These are phyloP conservation scores for Oryzias javanicus DNA, from an alignment of 2,113 vertebrate genomes.

Conservation along the genomic window DNA sequence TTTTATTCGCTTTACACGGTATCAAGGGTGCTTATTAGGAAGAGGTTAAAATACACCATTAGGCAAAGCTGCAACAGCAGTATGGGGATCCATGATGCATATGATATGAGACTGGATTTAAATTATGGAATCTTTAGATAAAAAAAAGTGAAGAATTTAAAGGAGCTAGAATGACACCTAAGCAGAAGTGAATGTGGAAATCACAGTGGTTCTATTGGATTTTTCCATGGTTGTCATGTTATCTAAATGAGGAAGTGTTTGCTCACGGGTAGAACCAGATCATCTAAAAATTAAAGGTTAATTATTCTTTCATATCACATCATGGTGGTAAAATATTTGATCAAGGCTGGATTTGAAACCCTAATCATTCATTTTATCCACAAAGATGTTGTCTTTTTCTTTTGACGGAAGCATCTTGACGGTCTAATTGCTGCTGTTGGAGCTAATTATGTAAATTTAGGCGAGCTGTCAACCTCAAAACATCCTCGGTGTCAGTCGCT, in stretches of 20 bases:
- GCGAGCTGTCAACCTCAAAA: conserved; percentile 55
- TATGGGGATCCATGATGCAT: no score
- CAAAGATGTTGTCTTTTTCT: conserved; percentile 36
- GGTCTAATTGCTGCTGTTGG: conserved; percentile 58
- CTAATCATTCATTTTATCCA: conserved; percentile 27
- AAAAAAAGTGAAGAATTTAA: no score
- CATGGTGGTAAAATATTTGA: conserved; percentile 6
- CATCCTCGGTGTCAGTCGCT: conserved; percentile 46
- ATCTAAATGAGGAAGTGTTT: conserved; percentile 3
- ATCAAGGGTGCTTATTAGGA: no score
- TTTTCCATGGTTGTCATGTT: not conserved
- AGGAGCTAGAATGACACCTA: no score
- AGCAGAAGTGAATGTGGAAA: no score
- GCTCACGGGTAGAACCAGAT: not conserved
- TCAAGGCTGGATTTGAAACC: conserved; percentile 12
- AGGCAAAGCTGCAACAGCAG: no score
- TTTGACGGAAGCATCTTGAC: conserved; percentile 49
- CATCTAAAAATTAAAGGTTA: conserved; percentile 8
- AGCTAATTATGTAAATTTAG: conserved; percentile 62
- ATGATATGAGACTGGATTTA: no score
- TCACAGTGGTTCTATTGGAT: no score
- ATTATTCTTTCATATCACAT: conserved; percentile 10
- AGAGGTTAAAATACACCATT: no score
- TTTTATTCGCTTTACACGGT: no score
- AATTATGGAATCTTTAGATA: no score